Conservation (phyloP, 1,140 invertebrate species). For the Zaprionus gabonicus region DNA sequence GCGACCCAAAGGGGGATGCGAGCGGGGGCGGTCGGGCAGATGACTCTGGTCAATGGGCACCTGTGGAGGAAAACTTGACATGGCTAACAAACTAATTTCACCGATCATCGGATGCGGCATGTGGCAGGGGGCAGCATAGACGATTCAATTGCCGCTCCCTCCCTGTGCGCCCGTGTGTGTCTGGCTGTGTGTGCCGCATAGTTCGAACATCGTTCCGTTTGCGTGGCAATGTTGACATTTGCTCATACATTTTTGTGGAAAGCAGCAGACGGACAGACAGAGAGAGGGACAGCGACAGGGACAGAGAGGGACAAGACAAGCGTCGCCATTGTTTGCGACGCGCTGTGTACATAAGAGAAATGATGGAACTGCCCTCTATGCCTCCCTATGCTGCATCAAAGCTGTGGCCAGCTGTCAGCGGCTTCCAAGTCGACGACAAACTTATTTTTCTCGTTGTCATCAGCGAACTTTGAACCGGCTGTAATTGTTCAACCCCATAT, state of each 20-base stretch:
- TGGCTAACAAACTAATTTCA: constrained; percentile 70
- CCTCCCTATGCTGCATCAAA: neutral
- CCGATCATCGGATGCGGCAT: constrained; percentile 37
- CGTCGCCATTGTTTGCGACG: constrained; percentile 59
- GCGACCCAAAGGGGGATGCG: constrained; percentile 24
- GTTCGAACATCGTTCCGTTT: constrained; percentile 3
- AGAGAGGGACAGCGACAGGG: neutral
- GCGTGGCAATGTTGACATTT: constrained; percentile 69
- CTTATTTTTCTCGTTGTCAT: constrained; percentile 26
- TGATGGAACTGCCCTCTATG: neutral
- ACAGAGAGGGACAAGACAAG: constrained; percentile 49
- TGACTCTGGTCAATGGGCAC: constrained; percentile 21
- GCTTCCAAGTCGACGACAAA: constrained; percentile 24
- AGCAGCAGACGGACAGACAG: constrained; percentile 10
- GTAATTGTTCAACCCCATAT: constrained; percentile 19
- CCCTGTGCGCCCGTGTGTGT: constrained; percentile 1
- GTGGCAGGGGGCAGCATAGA: constrained; percentile 8
- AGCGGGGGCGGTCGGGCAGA: constrained; percentile 1
- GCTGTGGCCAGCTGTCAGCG: constrained; percentile 54
- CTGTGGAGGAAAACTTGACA: constrained; percentile 57
- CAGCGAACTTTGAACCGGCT: constrained; percentile 27
- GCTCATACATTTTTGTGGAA: constrained; percentile 67
- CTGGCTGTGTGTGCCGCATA: too few species aligned
- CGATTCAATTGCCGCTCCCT: constrained; percentile 32
- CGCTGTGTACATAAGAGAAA: constrained; percentile 48